phyloP scores from a whole-genome alignment of 2,797 vertebrate genomes.

The Chaetodon trifasciatus region DNA sequence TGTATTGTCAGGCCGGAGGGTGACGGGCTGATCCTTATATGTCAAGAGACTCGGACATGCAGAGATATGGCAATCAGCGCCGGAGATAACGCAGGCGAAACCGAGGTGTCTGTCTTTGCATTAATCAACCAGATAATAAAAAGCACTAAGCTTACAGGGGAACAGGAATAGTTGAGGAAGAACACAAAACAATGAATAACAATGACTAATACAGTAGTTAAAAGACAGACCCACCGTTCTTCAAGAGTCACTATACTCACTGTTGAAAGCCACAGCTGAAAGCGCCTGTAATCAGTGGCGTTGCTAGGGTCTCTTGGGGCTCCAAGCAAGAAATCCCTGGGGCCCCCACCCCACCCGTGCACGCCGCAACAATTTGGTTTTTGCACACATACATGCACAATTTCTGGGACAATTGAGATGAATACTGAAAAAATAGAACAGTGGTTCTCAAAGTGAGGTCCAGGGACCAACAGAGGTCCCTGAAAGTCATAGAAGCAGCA shows the following conservation, averaged over 20 bases:
- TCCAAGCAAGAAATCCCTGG: neutral
- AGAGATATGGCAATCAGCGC: slow-evolving; percentile 67
- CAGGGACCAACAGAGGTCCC: too few species aligned
- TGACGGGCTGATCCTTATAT: slow-evolving; percentile 91
- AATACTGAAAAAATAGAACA: too few species aligned
- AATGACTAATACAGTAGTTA: neutral
- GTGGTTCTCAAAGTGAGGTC: too few species aligned
- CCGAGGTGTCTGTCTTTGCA: neutral
- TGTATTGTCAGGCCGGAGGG: slow-evolving; percentile 86
- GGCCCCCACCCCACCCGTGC: too few species aligned
- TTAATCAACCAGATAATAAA: slow-evolving; percentile 11
- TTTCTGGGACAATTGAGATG: too few species aligned
- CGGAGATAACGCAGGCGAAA: slow-evolving; percentile 46
- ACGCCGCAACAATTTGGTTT: too few species aligned
- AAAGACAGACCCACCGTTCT: neutral
- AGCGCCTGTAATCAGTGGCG: neutral
- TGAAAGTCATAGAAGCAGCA: neutral
- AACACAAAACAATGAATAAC: neutral
- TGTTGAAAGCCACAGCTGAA: neutral
- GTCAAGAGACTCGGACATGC: slow-evolving; percentile 81
- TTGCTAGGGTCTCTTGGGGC: too few species aligned
- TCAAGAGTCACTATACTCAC: slow-evolving; percentile 7
- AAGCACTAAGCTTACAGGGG: neutral
- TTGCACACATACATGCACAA: too few species aligned
- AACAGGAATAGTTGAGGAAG: neutral